Base-by-base conservation (phyloP, 2,797 vertebrate species). In the Erpetoichthys calabaricus region DNA sequence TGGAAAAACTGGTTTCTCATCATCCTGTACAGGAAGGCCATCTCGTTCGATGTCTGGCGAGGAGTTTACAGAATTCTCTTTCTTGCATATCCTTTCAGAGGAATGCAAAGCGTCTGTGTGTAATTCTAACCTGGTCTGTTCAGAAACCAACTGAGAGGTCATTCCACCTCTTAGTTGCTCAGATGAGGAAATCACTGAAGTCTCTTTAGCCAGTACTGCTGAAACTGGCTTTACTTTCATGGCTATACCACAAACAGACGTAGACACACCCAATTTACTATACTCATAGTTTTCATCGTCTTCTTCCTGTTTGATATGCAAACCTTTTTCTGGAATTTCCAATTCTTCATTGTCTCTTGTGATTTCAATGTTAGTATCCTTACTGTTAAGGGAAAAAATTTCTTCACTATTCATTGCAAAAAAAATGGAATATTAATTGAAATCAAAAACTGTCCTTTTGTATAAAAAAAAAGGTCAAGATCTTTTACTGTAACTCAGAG, bases 221-320 rank as follows among this genome's bases (percentile, higher is more conserved):
- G 79, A 53, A 52, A 71, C 66, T 47, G 74, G 68, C 56, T 67
- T 73, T 66, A 60, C 63, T 45, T 77, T 7, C 3, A 49, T 75
- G 4, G 47, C 51, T 45, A 62, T 60, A 8, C 81, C 74, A 3
- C 69, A 76, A 57, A 84, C 78, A 52, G 73, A 72, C 58, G 84
- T 72, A 74, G 79, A 85, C 73, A 86, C 86, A n/a, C 84, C 84
- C 67, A 84, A 85, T 64, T 86, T 85, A 60, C 87, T 83, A 44
- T 86, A 86, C 60, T 83, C 83, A 45, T 54, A 49, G 7, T 49
- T n/a, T 7, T 7, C 42, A 54, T 54, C 44, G 7, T 88, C 84
- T 7, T 7, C 7, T 68, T 87, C 81, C 47, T 84, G 85, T 68
- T 86, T 82, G 7, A 87, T 86, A 71, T 78, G 87, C 59, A 87